These are phyloP conservation scores for Ectemnius cavifrons DNA, from an alignment of 2,888 invertebrate genomes.

Conservation along the genomic window DNA sequence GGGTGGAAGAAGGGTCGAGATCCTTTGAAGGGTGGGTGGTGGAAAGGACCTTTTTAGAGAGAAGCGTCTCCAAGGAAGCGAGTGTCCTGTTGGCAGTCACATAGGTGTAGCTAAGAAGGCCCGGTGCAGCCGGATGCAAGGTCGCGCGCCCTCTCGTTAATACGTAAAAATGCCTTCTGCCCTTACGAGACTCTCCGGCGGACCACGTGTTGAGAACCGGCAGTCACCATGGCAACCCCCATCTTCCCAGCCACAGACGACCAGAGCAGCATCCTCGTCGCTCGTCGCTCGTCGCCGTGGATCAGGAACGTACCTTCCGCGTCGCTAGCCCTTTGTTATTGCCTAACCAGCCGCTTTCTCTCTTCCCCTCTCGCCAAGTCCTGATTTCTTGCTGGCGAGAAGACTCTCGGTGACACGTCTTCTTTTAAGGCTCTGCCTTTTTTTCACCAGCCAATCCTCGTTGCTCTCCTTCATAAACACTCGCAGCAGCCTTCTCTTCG, in stretches of 20 bases:
- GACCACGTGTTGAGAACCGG: conserved; percentile 77
- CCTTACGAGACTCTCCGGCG: conserved; percentile 47
- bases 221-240: conserved; percentile 75
- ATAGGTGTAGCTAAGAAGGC: conserved; percentile 30
- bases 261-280: conserved; percentile 46
- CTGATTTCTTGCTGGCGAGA: neutral
- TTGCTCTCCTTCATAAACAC: neutral
- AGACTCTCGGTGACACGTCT: neutral
- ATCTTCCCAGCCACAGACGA: conserved; percentile 64
- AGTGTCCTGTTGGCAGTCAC: neutral
- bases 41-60: neutral
- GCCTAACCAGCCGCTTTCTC: conserved; percentile 14
- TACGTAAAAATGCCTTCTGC: conserved; percentile 71
- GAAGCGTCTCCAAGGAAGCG: conserved; percentile 11
- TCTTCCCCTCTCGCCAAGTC: neutral
- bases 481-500: neutral
- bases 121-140: conserved; percentile 59
- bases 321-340: conserved; percentile 44
- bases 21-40: neutral
- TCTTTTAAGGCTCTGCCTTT: neutral
- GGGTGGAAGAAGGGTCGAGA: no score
- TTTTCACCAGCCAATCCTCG: neutral
- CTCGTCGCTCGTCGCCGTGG: conserved; percentile 18
- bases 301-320: conserved; percentile 58
- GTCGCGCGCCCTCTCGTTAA: conserved; percentile 67